These are phyloP conservation scores for Hapalemur alaotrensis DNA, from an alignment of 2,797 vertebrate genomes.

Conservation along the genomic window DNA sequence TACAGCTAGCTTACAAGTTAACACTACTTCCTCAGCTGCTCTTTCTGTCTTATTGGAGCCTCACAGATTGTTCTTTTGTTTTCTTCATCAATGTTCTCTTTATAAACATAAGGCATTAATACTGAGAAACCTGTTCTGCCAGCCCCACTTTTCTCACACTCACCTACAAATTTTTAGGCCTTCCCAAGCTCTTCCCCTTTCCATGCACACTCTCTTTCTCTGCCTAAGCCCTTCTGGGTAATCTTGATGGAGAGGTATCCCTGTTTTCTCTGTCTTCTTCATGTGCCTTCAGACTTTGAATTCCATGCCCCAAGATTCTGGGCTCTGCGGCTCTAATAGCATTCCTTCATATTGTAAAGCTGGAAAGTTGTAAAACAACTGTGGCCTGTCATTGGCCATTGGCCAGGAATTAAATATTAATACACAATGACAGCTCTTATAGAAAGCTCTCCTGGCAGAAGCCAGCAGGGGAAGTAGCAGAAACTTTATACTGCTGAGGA, in stretches of 20 bases:
- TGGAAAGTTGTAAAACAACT: neutral
- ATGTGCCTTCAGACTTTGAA: neutral
- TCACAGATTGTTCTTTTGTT: conserved; percentile 15
- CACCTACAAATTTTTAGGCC: neutral
- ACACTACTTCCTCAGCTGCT: neutral
- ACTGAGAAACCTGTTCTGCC: neutral
- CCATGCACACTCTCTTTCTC: neutral
- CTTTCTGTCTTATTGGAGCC: neutral
- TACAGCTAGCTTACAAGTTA: neutral
- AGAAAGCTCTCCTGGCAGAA: neutral
- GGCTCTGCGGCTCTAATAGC: neutral
- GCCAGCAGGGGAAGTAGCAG: neutral
- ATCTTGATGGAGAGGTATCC: neutral
- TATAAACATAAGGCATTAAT: neutral
- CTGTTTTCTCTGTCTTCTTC: neutral
- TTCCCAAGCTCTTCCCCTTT: neutral
- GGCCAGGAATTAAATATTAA: neutral
- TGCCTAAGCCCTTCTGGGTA: neutral
- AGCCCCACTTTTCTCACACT: neutral
- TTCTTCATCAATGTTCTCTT: neutral
- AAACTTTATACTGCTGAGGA: neutral
- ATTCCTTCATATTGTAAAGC: neutral
- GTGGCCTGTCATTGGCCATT: neutral
- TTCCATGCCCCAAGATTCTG: neutral
- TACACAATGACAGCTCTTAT: neutral